A percentile compares a stretch with the other conserved stretches of the same genome.
These are phyloP conservation scores for Hemichromis elongatus DNA, from an alignment of 2,113 vertebrate genomes.

Conservation along the genomic window DNA sequence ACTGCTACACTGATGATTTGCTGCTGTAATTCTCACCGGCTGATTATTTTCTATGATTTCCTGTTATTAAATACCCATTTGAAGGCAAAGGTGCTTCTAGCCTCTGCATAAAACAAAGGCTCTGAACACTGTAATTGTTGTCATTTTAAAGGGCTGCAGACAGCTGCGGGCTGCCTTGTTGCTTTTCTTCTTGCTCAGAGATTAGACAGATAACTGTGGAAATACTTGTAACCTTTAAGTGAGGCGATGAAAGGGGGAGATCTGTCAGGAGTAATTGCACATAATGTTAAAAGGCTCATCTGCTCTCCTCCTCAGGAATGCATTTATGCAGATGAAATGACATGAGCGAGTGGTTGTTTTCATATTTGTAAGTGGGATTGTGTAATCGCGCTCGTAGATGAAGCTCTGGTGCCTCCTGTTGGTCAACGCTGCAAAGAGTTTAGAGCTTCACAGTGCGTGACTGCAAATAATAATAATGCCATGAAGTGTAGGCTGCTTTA, in stretches of 20 bases:
- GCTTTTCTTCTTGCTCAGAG: not conserved
- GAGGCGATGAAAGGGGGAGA: not conserved
- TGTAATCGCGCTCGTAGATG: conserved; percentile 17
- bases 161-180: not conserved
- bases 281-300: not conserved
- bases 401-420: conserved; percentile 50
- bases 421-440: not conserved
- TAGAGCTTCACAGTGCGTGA: not conserved
- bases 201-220: not conserved
- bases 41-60: not conserved
- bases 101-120: not conserved
- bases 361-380: conserved; percentile 27
- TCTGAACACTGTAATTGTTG: conserved; percentile 8
- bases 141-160: not conserved
- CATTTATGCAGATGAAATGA: conserved; percentile 30
- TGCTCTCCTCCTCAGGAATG: conserved; percentile 1
- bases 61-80: not conserved
- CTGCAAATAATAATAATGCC: not conserved
- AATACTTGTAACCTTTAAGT: conserved; percentile 1
- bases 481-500: not conserved
- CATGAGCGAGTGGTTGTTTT: conserved; percentile 22
- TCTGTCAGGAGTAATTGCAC: conserved; percentile 6
- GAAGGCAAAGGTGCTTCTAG: not conserved
- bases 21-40: not conserved
- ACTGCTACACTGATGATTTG: not conserved